Conservation (phyloP, 2,113 vertebrate species). For the Rhagologus leucostigma region DNA sequence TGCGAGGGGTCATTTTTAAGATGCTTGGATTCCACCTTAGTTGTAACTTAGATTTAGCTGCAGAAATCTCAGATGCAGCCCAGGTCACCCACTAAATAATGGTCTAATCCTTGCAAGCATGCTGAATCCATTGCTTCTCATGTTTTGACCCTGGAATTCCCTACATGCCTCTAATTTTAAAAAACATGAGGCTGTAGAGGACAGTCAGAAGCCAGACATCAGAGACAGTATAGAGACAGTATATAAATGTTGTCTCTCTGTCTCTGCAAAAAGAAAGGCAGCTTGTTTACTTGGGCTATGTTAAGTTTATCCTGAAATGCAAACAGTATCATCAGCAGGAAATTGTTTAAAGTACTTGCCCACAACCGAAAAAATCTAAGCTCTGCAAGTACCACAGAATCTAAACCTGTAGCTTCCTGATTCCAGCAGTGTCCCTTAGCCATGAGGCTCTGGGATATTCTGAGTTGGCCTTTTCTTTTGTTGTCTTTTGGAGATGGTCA, state of each 20-base stretch:
- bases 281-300: not conserved
- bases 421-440: not conserved
- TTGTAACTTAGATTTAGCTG: not conserved
- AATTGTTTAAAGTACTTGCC: not conserved
- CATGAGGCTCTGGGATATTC: not conserved
- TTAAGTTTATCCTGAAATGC: not conserved
- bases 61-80: not conserved
- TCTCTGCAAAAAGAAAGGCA: not conserved
- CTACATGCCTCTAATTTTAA: not conserved
- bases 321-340: not conserved
- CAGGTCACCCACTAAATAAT: not conserved
- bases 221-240: not conserved
- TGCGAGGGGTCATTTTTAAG: not conserved
- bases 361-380: accelerated
- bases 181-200: not conserved
- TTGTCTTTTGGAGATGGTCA: not conserved
- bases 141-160: not conserved
- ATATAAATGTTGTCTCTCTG: not conserved
- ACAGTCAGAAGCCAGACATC: not conserved
- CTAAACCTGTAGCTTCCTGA: not conserved
- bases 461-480: not conserved
- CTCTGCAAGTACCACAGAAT: not conserved
- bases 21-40: not conserved
- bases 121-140: not conserved
- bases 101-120: not conserved